Conservation (phyloP, 2,888 invertebrate genomes). For the Steinernema carpocapsae region DNA sequence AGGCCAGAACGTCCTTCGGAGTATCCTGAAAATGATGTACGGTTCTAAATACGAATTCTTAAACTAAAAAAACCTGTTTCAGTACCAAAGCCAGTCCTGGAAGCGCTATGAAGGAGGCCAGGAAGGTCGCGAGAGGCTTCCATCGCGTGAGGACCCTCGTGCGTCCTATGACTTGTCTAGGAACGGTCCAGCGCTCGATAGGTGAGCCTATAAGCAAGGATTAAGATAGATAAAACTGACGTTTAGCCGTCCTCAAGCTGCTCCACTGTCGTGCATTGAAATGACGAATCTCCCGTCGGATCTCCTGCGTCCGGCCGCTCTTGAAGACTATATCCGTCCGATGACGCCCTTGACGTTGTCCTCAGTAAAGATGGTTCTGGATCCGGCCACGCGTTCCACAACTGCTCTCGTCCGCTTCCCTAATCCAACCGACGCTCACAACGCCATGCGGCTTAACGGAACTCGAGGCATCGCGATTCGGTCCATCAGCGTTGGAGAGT, state of each 20-base stretch:
- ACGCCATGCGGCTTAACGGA: background rate
- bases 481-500: background rate
- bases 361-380: constrained; percentile 54
- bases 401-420: background rate
- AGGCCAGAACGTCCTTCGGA: background rate
- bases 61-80: background rate
- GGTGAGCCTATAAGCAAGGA: too few relatives aligned
- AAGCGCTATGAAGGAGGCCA: too few relatives aligned
- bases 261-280: constrained; percentile 48
- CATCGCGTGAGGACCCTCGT: too few relatives aligned
- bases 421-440: constrained; percentile 1
- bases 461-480: background rate
- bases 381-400: constrained; percentile 37
- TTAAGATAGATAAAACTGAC: too few relatives aligned
- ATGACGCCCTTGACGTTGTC: constrained; percentile 51
- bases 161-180: background rate
- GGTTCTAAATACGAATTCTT: background rate
- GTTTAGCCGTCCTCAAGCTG: background rate
- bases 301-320: constrained; percentile 48
- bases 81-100: too few relatives aligned
- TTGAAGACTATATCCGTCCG: constrained; percentile 56
- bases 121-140: too few relatives aligned
- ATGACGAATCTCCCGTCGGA: constrained; percentile 54
- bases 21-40: background rate
- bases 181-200: background rate